phyloP scores from a whole-genome alignment of 2,888 invertebrate genomes.

The Netelia inedita region DNA sequence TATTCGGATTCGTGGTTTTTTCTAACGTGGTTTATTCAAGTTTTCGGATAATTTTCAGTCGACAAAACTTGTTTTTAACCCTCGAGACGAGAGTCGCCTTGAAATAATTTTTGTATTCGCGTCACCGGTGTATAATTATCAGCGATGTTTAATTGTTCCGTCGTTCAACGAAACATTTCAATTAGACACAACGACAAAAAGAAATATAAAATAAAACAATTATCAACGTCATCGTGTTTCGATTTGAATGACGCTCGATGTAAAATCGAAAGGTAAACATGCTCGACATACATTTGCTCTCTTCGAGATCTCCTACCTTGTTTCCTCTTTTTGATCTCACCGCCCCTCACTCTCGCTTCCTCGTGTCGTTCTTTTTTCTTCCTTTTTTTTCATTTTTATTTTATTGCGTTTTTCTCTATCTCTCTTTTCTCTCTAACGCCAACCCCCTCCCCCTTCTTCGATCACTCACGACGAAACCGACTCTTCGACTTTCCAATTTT shows the following conservation, averaged over 20 bases:
- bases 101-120: too few species aligned
- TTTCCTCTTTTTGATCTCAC: neutral
- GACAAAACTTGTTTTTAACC: too few species aligned
- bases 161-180: neutral
- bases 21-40: too few species aligned
- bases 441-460: neutral
- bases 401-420: neutral
- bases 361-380: constrained; percentile 3
- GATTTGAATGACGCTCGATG: neutral
- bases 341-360: neutral
- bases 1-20: too few species aligned
- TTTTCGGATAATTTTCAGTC: too few species aligned
- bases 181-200: neutral
- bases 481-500: constrained; percentile 21
- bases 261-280: constrained; percentile 14
- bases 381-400: neutral
- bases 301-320: neutral
- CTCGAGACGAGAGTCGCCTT: too few species aligned
- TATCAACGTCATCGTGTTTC: neutral
- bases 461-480: constrained; percentile 8
- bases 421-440: neutral
- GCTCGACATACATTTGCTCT: constrained; percentile 11
- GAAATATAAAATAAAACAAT: neutral
- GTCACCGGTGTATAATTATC: too few species aligned
- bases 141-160: neutral